Base-by-base conservation (phyloP, 2,888 invertebrate genomes). In the Drosophila leonis region DNA sequence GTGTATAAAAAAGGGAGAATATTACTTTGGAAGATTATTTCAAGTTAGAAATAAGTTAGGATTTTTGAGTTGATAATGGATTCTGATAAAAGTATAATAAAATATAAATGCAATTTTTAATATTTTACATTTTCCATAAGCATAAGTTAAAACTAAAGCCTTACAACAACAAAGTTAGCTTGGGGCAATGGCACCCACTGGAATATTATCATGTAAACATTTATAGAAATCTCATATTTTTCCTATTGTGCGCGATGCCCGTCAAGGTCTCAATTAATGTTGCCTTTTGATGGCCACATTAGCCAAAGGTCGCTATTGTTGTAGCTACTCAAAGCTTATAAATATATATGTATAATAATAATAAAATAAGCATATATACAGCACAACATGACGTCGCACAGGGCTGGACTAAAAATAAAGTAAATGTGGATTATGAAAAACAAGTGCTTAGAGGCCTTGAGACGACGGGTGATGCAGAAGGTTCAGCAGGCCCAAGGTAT, bases 261-360 rank as follows among this genome's bases (percentile, higher is more conserved):
- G 52, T 71, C 84, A 83, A 87, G 73, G 64, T 44, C 69, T 65
- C 88, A 83, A 83, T 87, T 84, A 87, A 74, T 74, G 72, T 65
- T 72, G 69, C 54, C 73, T 73, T 88, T 86, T 78, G 81, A 86
- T 73, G 87, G 71, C 31, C 69, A 65, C 55, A 68, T 76, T 74
- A 66, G 67, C 71, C 62, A 51, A 72, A 65, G 69, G 70, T 46
- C 74, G 60, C 20, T 24, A 73, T 77, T 73, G 71, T 76, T 52
- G 49, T 41, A 49, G 20, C 59, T 42, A 60, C 60, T n/a, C n/a
- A 24, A 24, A n/a, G 37, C 12, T n/a, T 54, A 18, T 29, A 29
- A 29, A 49, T 48, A 49, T 5, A 49, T 33, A 33, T 8, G 8
- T 33, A 31, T 49, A 49, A 6, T 29, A 29, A 54, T 37, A n/a